These are phyloP conservation scores for Leptodactylus fuscus DNA, from an alignment of 2,113 vertebrate species.

Conservation along the genomic window DNA sequence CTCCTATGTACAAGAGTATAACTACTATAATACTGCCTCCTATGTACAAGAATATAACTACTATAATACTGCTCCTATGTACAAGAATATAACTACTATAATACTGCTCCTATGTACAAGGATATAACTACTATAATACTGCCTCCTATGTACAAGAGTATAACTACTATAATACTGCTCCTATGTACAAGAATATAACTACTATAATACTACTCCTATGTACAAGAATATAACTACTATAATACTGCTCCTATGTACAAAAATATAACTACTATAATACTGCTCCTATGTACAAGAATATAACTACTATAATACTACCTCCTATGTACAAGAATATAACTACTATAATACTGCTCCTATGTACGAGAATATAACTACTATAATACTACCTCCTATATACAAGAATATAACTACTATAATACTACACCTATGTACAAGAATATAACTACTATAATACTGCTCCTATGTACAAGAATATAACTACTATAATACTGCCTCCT, in stretches of 20 bases:
- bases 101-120: too few species aligned
- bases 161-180: neutral
- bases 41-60: neutral
- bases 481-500: neutral
- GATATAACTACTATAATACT: constrained; percentile 8
- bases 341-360: neutral
- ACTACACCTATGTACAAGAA: neutral
- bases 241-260: too few species aligned
- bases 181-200: constrained; percentile 1
- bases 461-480: neutral
- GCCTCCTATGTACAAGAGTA: neutral
- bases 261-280: too few species aligned
- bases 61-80: neutral
- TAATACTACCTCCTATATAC: neutral
- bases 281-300: too few species aligned
- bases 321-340: too few species aligned
- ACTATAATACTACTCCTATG: neutral
- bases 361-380: neutral
- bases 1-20: neutral
- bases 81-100: neutral
- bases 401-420: constrained; percentile 6
- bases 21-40: neutral
- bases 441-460: constrained; percentile 15
- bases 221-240: too few species aligned
- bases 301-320: too few species aligned